These are phyloP conservation scores for Branchipolynoe longqiensis DNA, from an alignment of 2,888 invertebrate genomes.

Conservation along the genomic window DNA sequence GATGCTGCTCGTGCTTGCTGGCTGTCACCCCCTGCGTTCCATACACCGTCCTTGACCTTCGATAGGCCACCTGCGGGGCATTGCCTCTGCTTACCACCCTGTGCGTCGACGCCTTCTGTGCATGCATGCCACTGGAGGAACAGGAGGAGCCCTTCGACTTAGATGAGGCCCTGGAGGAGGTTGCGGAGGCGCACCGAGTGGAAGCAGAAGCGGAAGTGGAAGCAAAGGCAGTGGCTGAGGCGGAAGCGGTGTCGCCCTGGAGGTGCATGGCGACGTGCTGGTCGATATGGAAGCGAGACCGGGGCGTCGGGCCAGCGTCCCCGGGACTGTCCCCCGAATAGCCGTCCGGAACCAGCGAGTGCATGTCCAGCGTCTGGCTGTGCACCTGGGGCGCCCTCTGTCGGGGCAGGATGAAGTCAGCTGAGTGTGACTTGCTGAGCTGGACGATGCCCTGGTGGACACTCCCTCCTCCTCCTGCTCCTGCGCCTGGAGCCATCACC, in stretches of 20 bases:
- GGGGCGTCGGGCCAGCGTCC: conserved; percentile 20
- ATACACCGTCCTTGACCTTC: conserved; percentile 36
- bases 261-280: conserved; percentile 25
- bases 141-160: neutral
- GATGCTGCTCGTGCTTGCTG: too few relatives aligned
- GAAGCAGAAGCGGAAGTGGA: neutral
- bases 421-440: conserved; percentile 28
- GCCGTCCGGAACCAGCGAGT: neutral
- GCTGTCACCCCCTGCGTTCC: conserved; percentile 21
- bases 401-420: conserved; percentile 35
- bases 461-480: neutral
- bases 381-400: conserved; percentile 5
- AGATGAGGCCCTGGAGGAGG: neutral
- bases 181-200: neutral
- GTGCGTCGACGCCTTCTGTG: neutral
- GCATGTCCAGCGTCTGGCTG: conserved; percentile 32
- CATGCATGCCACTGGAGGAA: neutral
- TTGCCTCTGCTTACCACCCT: neutral
- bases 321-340: neutral
- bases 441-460: conserved; percentile 29
- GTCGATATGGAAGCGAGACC: conserved; percentile 41
- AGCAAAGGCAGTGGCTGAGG: conserved; percentile 10
- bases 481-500: neutral
- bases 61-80: conserved; percentile 38
- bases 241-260: neutral